Evolutionary conservation across 1,140 invertebrate species (phyloP).

Genomic region (Lepidotrigona ventralis): DNA sequence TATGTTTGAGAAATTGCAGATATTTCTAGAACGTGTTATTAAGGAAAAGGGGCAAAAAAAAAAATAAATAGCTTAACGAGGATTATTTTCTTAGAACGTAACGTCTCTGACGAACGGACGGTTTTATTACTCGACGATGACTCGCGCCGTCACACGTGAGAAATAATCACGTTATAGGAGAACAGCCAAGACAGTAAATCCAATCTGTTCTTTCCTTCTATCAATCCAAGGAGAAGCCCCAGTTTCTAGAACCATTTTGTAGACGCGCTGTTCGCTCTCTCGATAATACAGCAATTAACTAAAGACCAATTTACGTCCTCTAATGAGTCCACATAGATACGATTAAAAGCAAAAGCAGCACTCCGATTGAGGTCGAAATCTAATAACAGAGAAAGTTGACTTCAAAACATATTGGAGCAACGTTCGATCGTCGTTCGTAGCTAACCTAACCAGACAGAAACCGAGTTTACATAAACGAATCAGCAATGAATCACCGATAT

Average conservation of each 20-base stretch:
- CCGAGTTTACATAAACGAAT: conserved; percentile 17
- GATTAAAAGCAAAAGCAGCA: not conserved
- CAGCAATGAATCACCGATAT: conserved; percentile 25
- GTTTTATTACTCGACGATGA: conserved; percentile 23
- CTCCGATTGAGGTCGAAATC: not conserved
- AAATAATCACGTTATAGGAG: conserved; percentile 24
- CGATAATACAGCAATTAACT: not conserved
- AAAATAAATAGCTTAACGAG: not conserved
- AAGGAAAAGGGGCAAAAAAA: not conserved
- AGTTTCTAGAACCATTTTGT: not conserved
- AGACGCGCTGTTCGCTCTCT: not conserved
- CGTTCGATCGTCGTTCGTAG: not conserved
- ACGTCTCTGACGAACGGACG: not conserved
- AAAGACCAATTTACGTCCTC: not conserved
- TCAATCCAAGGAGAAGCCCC: not conserved
- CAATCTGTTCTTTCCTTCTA: conserved; percentile 3
- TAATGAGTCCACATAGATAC: not conserved
- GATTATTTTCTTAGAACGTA: conserved; percentile 5
- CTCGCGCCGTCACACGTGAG: conserved; percentile 7
- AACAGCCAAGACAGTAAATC: not conserved
- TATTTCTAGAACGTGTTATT: not conserved
- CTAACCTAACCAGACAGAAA: not conserved
- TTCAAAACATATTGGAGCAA: not conserved
- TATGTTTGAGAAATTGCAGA: too few relatives aligned
- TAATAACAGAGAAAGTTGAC: conserved; percentile 1